phyloP scores from a whole-genome alignment of 2,113 vertebrate genomes.

The Rostratula benghalensis region DNA sequence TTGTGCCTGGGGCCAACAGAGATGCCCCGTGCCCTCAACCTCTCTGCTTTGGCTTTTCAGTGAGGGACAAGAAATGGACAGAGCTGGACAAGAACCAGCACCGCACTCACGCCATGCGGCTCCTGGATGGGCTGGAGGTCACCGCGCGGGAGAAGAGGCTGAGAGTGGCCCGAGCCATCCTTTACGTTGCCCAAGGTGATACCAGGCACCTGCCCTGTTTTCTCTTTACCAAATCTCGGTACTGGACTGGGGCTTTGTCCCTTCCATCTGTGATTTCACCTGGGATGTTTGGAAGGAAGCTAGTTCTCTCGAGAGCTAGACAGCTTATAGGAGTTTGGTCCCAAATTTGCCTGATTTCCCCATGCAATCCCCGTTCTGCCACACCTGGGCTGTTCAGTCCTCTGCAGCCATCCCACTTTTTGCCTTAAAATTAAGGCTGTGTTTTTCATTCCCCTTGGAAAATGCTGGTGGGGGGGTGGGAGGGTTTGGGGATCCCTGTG shows the following conservation, averaged over 20 bases:
- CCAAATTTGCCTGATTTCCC: background rate
- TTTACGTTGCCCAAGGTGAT: slow-evolving; percentile 93
- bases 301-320: accelerated
- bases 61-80: slow-evolving; percentile 88
- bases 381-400: background rate
- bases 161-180: slow-evolving; percentile 89
- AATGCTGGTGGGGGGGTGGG: accelerated
- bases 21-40: background rate
- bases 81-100: slow-evolving; percentile 87
- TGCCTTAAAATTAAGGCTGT: too few species aligned
- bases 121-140: slow-evolving; percentile 92
- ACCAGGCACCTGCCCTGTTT: background rate
- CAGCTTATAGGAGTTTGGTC: background rate
- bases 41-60: slow-evolving; percentile 64
- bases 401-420: background rate
- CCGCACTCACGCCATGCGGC: slow-evolving; percentile 91
- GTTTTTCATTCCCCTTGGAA: accelerated
- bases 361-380: accelerated
- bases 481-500: accelerated
- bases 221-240: background rate
- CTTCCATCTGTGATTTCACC: background rate
- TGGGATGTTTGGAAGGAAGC: accelerated
- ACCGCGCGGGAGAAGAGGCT: slow-evolving; percentile 89
- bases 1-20: background rate
- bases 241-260: too few species aligned